phyloP scores from a whole-genome alignment of 2,113 vertebrate genomes.

The Cephalopholis sonnerati region DNA sequence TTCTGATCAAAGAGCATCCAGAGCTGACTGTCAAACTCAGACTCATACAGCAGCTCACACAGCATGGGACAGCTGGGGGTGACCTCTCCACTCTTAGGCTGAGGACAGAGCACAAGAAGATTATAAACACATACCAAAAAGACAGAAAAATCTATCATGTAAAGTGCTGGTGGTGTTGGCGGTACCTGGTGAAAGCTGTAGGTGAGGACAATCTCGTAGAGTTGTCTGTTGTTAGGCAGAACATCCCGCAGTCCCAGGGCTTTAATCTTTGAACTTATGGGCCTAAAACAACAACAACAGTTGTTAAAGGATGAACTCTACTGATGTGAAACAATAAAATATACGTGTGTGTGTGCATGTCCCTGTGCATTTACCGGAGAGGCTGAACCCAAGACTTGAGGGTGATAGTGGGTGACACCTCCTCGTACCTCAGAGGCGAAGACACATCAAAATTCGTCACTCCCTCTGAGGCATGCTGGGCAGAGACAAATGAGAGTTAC shows the following conservation, averaged over 20 bases:
- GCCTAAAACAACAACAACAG: slow-evolving; percentile 82
- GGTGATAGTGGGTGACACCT: slow-evolving; percentile 93
- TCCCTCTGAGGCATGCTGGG: slow-evolving; percentile 95
- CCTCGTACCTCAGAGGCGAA: slow-evolving; percentile 94
- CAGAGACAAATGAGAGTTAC: slow-evolving; percentile 26
- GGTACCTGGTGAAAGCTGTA: slow-evolving; percentile 96
- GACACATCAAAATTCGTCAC: slow-evolving; percentile 93
- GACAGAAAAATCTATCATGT: background rate
- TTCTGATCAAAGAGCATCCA: slow-evolving; percentile 99
- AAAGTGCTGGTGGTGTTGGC: background rate
- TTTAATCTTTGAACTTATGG: slow-evolving; percentile 93
- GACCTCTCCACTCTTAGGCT: slow-evolving; percentile 98
- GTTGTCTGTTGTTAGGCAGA: slow-evolving; percentile 95
- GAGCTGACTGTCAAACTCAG: slow-evolving; percentile 98
- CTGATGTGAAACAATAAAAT: background rate
- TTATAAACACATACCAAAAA: background rate
- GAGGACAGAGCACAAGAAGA: slow-evolving; percentile 42
- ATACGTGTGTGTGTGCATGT: background rate
- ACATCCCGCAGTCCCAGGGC: slow-evolving; percentile 93
- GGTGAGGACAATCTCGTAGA: slow-evolving; percentile 95
- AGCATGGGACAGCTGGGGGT: slow-evolving; percentile 96
- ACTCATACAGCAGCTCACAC: slow-evolving; percentile 96
- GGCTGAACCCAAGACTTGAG: slow-evolving; percentile 99
- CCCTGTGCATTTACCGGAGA: slow-evolving; percentile 84
- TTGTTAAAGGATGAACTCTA: background rate